Evolutionary conservation across 2,797 vertebrate genomes (phyloP), one percentile per base, ranked within the genome.

Genomic region (Lates japonicus): DNA sequence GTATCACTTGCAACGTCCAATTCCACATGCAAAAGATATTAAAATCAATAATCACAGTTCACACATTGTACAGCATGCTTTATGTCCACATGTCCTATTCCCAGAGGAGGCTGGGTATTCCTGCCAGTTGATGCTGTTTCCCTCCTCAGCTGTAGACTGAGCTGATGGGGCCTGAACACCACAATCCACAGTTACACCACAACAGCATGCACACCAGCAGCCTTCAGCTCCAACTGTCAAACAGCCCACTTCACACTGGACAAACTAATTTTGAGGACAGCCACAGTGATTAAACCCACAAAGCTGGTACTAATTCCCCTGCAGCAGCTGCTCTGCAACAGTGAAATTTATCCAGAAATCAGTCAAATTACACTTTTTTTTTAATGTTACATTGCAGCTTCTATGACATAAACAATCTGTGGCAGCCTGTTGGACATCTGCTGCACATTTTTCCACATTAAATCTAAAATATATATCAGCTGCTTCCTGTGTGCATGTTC

Each of bases 201-300:
- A 44, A 35, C 49, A 71, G n/a, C 62, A 48, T 57, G 42, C 74
- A 52, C 25, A 19, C 20, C 62, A 70, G 48, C 49, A 75, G 49
- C 48, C 55, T 68, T 37, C 68, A 76, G 37, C 42, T 70, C 52
- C n/a, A 11, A 69, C 70, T 77, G 82, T 62, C 69, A 84, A 1
- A 42, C 48, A 39, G 14, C 35, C 12, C 22, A n/a, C 79, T 60
- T 67, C 78, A 80, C 16, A 39, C 33, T 42, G 76, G 80, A 72
- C 70, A 69, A 66, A 77, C 74, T 81, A 5, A 81, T 68, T 73
- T 63, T 69, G 55, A 1, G 61, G 70, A 68, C 69, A 70, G 76
- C 69, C 78, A 81, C 78, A 52, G 63, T 42, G 76, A 76, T 51
- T 22, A 29, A 71, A 70, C 71, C 67, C 84, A 68, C 67, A 68